phyloP scores from a whole-genome alignment of 2,888 invertebrate genomes.

The Platypus cylindrus region DNA sequence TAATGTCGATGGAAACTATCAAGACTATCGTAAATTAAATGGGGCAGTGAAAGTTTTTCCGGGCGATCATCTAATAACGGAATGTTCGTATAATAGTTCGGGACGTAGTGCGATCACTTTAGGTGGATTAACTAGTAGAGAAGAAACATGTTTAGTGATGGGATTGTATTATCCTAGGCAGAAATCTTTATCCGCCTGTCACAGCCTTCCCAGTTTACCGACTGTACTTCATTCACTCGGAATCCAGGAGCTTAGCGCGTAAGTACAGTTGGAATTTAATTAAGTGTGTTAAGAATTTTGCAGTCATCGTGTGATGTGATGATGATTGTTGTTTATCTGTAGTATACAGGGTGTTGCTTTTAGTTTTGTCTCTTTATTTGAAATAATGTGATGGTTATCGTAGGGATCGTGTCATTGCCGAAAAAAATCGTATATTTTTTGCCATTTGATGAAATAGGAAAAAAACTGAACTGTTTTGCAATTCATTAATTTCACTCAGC shows the following conservation, averaged over 20 bases:
- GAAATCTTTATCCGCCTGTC: conserved; percentile 51
- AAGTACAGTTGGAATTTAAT: too few species aligned
- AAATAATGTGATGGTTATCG: too few species aligned
- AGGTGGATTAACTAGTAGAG: conserved; percentile 52
- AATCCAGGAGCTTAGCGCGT: conserved; percentile 54
- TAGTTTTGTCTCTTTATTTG: too few species aligned
- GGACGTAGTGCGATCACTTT: conserved; percentile 52
- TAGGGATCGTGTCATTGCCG: too few species aligned
- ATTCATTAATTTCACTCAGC: too few species aligned
- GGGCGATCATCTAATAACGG: conserved; percentile 57
- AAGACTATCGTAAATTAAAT: conserved; percentile 51
- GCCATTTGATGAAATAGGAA: too few species aligned
- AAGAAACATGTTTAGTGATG: conserved; percentile 57
- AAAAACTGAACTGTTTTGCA: too few species aligned
- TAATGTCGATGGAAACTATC: conserved; percentile 58
- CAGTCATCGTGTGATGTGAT: too few species aligned
- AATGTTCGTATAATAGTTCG: conserved; percentile 59
- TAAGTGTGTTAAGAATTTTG: too few species aligned
- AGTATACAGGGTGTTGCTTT: too few species aligned
- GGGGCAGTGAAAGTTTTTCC: conserved; percentile 49
- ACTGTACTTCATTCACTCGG: conserved; percentile 57
- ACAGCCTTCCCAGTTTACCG: conserved; percentile 54
- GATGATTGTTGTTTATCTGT: too few species aligned
- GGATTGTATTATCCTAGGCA: conserved; percentile 56
- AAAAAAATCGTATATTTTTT: too few species aligned